Evolutionary conservation across 1,140 invertebrate genomes (phyloP).

Genomic region (Zaprionus ghesquierei): DNA sequence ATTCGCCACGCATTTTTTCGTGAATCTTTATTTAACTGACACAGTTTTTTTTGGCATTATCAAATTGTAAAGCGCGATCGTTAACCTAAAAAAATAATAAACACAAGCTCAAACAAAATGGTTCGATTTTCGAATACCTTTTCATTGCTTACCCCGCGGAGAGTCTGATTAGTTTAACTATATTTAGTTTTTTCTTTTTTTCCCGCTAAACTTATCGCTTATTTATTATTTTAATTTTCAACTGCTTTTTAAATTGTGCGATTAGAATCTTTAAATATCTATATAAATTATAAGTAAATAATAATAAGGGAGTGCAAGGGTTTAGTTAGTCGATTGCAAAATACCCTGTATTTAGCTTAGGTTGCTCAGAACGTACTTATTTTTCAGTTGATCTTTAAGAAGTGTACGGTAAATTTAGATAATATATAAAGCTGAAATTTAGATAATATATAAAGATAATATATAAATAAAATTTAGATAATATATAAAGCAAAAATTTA

Average conservation of each 20-base stretch:
- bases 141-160: neutral
- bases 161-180: neutral
- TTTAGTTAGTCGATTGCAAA: neutral
- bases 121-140: neutral
- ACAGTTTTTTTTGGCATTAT: neutral
- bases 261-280: neutral
- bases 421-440: too few relatives aligned
- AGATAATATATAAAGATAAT: too few relatives aligned
- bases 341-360: neutral
- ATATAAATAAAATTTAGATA: too few relatives aligned
- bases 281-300: neutral
- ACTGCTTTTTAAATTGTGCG: neutral
- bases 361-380: neutral
- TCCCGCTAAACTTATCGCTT: conserved; percentile 19
- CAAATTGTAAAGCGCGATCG: neutral
- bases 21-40: neutral
- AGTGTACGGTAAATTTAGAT: neutral
- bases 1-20: neutral
- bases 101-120: neutral
- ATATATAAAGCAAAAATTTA: too few relatives aligned
- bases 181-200: neutral
- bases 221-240: conserved; percentile 22
- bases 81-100: neutral
- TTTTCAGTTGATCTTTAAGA: neutral
- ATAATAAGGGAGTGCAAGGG: neutral